These are phyloP conservation scores for Pandion haliaetus DNA, from an alignment of 2,113 vertebrate genomes.

Conservation along the genomic window DNA sequence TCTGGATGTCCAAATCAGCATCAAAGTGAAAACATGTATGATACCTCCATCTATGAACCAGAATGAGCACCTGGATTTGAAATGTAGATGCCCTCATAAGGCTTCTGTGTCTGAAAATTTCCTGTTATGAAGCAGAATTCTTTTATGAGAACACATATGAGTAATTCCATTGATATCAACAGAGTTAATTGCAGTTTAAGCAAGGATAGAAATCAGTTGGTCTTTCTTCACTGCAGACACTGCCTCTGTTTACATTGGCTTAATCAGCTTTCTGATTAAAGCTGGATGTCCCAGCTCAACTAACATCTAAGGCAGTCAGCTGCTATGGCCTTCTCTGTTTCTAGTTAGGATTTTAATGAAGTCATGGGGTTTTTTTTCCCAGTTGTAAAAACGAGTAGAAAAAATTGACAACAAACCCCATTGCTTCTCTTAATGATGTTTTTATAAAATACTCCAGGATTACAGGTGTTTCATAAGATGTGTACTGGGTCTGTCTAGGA, in stretches of 20 bases:
- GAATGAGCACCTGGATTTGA: not conserved
- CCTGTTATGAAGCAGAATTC: not conserved
- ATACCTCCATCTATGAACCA: not conserved
- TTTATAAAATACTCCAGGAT: not conserved
- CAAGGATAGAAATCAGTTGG: not conserved
- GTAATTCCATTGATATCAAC: not conserved
- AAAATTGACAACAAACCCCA: not conserved
- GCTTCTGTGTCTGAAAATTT: not conserved
- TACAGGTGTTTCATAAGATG: not conserved
- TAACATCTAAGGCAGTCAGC: not conserved
- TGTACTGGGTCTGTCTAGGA: not conserved
- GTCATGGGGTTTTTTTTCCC: not conserved
- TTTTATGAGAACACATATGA: not conserved
- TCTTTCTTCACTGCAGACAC: not conserved
- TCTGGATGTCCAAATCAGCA: not conserved
- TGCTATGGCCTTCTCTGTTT: not conserved
- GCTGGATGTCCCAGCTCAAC: not conserved
- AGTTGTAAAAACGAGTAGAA: not conserved
- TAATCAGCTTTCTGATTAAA: not conserved
- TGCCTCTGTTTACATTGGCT: not conserved
- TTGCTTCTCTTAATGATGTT: not conserved
- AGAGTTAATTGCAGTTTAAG: not conserved
- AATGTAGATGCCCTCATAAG: not conserved
- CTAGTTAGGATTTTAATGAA: not conserved
- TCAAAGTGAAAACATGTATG: not conserved